Base-by-base conservation (phyloP, 1,140 invertebrate genomes). In the Trichomalopsis sarcophagae region DNA sequence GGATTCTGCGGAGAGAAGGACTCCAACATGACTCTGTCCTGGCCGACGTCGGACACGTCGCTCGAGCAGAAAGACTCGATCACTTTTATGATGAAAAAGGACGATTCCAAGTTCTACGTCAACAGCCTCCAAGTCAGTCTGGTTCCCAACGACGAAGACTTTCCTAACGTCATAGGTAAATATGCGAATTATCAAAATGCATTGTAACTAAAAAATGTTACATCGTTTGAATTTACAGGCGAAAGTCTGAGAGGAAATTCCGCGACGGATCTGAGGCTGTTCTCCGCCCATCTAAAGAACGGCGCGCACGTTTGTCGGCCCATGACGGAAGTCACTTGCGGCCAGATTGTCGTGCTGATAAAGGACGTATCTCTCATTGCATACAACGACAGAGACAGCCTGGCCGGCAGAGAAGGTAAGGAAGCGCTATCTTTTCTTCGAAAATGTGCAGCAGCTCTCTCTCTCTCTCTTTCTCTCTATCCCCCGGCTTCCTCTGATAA, bases 311-410 rank as follows among this genome's bases (percentile, higher is more conserved):
- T 86, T 14, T 89, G 89, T 50, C 69, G 79, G 4, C 17, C 40
- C 10, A 27, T 27, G 11, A 81, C 55, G 13, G n/a, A 44, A 69
- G 23, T 89, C 2, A 33, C 11, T 23, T 80, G 84, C 1, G 81
- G 62, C 21, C 44, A 85, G 13, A 78, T 83, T 7, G 81, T 14
- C 27, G 27, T 86, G 2, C 68, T n/a, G 5, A 78, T 90, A 30
- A 76, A 2, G 1, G 40, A 88, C 11, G 81, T 87, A 9, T 40
- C 78, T 11, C 55, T 90, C 30, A 88, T 89, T 13, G 87, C 87
- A 14, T 89, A 87, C 75, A 89, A 89, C n/a, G 50, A 23, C 1
- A 33, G 85, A 3, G 0, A 30, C 0, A 40, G 50, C 10, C 17
- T 81, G 3, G 21, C 84, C 0, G 13, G 44, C 4, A 82, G 23